Percentiles rank a stretch among this genome's conserved stretches.
phyloP scores from a whole-genome alignment of 2,113 vertebrate species.

The Solea senegalensis region DNA sequence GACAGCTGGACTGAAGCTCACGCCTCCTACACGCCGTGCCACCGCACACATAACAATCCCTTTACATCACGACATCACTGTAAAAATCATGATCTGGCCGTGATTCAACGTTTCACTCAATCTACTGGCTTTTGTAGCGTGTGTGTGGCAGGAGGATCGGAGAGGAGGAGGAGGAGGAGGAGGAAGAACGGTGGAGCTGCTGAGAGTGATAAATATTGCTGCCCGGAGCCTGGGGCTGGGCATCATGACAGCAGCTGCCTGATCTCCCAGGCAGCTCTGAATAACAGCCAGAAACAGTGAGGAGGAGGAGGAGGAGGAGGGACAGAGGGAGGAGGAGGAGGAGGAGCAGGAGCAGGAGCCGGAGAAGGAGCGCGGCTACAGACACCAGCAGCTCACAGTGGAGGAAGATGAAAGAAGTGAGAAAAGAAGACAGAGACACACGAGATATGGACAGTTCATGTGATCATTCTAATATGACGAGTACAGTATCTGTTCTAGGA shows the following conservation, averaged over 20 bases:
- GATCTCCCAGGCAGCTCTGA: constrained; percentile 27
- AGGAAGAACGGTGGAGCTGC: constrained; percentile 1
- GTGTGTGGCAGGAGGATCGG: constrained; percentile 24
- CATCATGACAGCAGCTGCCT: constrained; percentile 38
- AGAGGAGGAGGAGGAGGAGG: background rate
- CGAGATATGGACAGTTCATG: background rate
- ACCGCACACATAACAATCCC: background rate
- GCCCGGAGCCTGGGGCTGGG: constrained; percentile 34
- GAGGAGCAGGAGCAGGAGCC: background rate
- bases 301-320: constrained; percentile 1
- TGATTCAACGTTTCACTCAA: constrained; percentile 7
- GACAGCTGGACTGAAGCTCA: constrained; percentile 4
- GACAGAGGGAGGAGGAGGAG: background rate
- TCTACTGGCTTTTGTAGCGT: constrained; percentile 18
- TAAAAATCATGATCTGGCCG: background rate
- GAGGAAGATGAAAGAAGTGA: background rate
- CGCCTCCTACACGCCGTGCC: background rate
- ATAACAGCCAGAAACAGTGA: constrained; percentile 29
- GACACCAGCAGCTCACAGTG: background rate
- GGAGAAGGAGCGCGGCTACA: background rate
- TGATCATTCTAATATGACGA: no score
- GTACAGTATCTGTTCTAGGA: no score
- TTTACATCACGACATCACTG: no score
- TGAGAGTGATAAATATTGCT: constrained; percentile 43
- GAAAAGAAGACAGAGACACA: background rate